A percentile compares a stretch with the other conserved stretches of the same genome.
Conservation (phyloP, 2,113 vertebrate genomes). For the Amia ocellicauda region DNA sequence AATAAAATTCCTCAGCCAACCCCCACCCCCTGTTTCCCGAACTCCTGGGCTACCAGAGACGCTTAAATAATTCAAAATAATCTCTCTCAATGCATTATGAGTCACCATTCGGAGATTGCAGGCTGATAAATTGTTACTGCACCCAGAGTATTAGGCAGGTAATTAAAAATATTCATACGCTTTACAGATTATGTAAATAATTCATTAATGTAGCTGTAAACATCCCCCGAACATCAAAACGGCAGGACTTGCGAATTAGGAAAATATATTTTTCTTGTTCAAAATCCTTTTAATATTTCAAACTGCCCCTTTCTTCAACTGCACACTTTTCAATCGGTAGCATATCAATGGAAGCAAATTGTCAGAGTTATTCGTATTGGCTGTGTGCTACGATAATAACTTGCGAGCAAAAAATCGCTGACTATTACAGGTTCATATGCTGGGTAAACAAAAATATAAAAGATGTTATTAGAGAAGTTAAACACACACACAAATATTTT, state of each 20-base stretch:
- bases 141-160: conserved; percentile 9
- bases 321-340: no score
- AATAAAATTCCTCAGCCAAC: neutral
- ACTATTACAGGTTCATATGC: neutral
- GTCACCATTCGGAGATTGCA: conserved; percentile 2
- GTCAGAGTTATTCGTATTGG: neutral
- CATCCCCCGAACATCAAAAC: neutral
- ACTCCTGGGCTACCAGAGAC: neutral
- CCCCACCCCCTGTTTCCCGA: neutral
- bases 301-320: no score
- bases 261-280: neutral
- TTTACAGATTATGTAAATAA: neutral
- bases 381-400: neutral
- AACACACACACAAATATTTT: no score
- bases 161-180: conserved; percentile 15
- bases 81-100: neutral
- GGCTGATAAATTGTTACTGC: neutral
- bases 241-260: neutral
- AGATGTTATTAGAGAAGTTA: neutral
- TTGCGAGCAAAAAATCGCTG: neutral
- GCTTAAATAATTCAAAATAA: conserved; percentile 3
- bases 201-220: conserved; percentile 3
- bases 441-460: conserved; percentile 4
- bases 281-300: neutral
- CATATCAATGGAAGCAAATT: neutral